phyloP scores from a whole-genome alignment of 2,113 vertebrate genomes.

The Atlantisia rogersi region DNA sequence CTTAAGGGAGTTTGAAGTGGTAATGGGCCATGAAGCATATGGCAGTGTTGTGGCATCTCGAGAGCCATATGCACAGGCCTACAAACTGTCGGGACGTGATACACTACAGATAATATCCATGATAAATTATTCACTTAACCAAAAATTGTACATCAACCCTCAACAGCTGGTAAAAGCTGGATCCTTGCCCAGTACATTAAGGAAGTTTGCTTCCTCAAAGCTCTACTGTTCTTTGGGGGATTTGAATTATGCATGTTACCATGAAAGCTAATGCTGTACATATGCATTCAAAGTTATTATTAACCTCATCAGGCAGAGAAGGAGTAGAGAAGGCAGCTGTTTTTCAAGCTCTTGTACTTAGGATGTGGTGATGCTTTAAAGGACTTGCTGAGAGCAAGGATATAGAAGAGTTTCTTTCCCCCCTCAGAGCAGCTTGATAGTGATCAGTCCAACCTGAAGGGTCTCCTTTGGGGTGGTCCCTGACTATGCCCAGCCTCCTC shows the following conservation, averaged over 20 bases:
- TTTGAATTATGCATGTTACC: conserved; percentile 78
- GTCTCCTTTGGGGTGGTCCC: not conserved
- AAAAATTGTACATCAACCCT: conserved; percentile 76
- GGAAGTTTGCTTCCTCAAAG: conserved; percentile 79
- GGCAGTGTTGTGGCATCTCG: conserved; percentile 71
- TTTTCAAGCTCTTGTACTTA: conserved; percentile 45
- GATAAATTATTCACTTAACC: conserved; percentile 81
- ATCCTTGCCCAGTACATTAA: conserved; percentile 74
- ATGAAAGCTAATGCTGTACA: conserved; percentile 76
- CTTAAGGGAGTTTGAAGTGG: conserved; percentile 65
- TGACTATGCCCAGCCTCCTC: not conserved
- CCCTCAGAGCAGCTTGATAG: not conserved
- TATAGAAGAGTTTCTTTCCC: not conserved
- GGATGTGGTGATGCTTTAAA: conserved; percentile 35
- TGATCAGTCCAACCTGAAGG: not conserved
- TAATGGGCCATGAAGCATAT: conserved; percentile 77
- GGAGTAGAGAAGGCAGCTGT: conserved; percentile 68
- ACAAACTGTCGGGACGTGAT: conserved; percentile 71
- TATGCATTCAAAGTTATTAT: conserved; percentile 80
- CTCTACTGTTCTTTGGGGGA: conserved; percentile 74
- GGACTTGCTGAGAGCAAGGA: conserved; percentile 46
- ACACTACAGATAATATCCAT: conserved; percentile 73
- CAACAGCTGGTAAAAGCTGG: conserved; percentile 75
- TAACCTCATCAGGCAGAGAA: conserved; percentile 77
- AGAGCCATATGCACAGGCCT: conserved; percentile 72